Conservation (phyloP, 2,888 invertebrate genomes). For the Agrilus biguttatus region DNA sequence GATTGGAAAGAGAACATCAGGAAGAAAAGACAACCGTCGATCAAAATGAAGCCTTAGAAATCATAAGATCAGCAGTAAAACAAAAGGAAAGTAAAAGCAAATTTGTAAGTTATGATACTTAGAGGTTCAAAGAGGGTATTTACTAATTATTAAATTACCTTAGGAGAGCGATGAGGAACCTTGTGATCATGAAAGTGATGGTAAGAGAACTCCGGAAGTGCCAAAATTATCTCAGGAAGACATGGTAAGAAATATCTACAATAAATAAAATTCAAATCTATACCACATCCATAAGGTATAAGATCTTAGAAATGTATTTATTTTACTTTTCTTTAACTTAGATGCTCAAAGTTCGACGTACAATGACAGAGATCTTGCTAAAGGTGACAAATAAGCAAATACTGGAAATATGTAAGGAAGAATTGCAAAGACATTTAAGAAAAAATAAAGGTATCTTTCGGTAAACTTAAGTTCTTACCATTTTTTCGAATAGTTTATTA, state of each 20-base stretch:
- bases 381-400: slow-evolving; percentile 91
- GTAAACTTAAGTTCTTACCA: slow-evolving; percentile 7
- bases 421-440: slow-evolving; percentile 58
- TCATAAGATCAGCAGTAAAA: slow-evolving; percentile 25
- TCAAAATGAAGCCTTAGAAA: slow-evolving; percentile 37
- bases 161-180: slow-evolving; percentile 32
- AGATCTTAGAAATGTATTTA: neutral
- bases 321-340: slow-evolving; percentile 24
- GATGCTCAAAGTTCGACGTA: slow-evolving; percentile 79
- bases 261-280: too few relatives aligned
- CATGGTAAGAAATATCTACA: slow-evolving; percentile 34
- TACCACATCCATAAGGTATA: too few relatives aligned
- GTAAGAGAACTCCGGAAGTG: slow-evolving; percentile 15
- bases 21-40: slow-evolving; percentile 34
- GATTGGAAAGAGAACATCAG: slow-evolving; percentile 44
- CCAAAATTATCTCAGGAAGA: slow-evolving; percentile 31
- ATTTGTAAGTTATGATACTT: slow-evolving; percentile 35
- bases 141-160: slow-evolving; percentile 2
- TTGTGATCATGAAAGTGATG: slow-evolving; percentile 35
- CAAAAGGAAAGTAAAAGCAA: slow-evolving; percentile 42
- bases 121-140: too few relatives aligned
- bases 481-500: too few relatives aligned
- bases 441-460: slow-evolving; percentile 59
- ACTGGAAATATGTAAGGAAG: slow-evolving; percentile 68
- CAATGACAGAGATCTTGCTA: slow-evolving; percentile 84